Conservation (phyloP, 2,797 vertebrate genomes). For the Anolis apletophallus region DNA sequence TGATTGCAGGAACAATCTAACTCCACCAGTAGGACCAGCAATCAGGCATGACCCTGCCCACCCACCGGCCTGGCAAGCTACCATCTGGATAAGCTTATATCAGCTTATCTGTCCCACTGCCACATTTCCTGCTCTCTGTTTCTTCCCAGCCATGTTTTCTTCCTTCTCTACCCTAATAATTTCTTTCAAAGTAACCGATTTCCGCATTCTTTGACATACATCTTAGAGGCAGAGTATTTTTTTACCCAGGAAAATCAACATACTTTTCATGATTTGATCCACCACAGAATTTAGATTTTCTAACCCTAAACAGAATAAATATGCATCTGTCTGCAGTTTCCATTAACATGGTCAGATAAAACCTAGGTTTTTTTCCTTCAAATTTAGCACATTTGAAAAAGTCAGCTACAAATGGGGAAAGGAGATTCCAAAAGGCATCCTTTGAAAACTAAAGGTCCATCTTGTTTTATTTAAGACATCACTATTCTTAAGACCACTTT, state of each 20-base stretch:
- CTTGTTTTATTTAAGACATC: conserved; percentile 64
- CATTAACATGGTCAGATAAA: conserved; percentile 37
- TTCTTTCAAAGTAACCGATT: neutral
- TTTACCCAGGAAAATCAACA: neutral
- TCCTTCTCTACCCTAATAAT: neutral
- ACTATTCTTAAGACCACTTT: conserved; percentile 73
- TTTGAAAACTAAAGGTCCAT: conserved; percentile 56
- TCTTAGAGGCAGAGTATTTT: neutral
- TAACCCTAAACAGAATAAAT: conserved; percentile 1
- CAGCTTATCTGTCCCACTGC: neutral
- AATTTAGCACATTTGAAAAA: conserved; percentile 45
- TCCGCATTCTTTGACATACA: neutral
- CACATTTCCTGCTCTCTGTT: neutral
- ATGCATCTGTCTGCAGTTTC: neutral
- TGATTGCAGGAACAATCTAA: no score
- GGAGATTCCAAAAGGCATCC: conserved; percentile 38
- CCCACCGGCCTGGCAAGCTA: neutral
- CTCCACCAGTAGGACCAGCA: neutral
- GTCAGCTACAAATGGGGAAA: conserved; percentile 30
- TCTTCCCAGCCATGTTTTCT: neutral
- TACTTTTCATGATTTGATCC: neutral
- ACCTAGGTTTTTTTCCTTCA: neutral
- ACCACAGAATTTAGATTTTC: neutral
- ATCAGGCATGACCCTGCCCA: neutral
- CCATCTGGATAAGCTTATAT: neutral